phyloP scores from a whole-genome alignment of 2,888 invertebrate genomes.

The Oscheius sp. region DNA sequence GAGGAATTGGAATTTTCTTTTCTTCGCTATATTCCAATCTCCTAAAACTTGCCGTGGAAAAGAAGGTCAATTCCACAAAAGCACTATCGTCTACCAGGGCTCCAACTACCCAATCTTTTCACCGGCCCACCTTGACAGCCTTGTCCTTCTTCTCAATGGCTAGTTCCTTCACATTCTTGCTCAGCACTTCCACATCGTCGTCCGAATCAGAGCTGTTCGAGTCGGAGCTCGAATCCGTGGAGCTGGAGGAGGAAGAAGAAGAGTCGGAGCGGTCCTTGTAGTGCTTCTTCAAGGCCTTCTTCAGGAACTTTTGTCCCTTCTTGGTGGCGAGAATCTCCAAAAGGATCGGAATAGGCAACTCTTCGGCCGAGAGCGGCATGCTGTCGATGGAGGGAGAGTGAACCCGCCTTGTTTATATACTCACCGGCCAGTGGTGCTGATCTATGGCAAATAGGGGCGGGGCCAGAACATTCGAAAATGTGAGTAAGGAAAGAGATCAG shows the following conservation, averaged over 20 bases:
- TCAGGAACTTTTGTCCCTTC: conserved; percentile 19
- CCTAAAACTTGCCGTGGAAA: background rate
- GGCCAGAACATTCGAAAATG: too few species aligned
- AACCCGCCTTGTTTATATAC: too few species aligned
- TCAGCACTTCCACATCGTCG: conserved; percentile 10
- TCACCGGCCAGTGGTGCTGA: too few species aligned
- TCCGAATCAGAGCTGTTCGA: conserved; percentile 5
- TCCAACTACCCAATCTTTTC: background rate
- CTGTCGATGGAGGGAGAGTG: background rate
- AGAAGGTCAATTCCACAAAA: background rate
- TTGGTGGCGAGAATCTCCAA: conserved; percentile 13
- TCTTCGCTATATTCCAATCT: background rate
- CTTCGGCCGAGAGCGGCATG: background rate
- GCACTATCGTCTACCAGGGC: background rate
- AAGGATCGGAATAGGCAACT: conserved; percentile 6
- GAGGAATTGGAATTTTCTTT: background rate
- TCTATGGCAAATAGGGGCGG: too few species aligned
- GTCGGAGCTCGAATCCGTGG: background rate
- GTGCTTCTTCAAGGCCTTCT: conserved; percentile 13
- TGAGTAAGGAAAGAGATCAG: too few species aligned
- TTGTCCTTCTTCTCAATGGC: background rate
- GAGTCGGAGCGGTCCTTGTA: background rate
- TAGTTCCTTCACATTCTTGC: background rate
- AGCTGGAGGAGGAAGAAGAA: conserved; percentile 1
- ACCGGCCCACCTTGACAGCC: background rate